Base-by-base conservation (phyloP, 2,113 vertebrate species). In the Fregata magnificens region DNA sequence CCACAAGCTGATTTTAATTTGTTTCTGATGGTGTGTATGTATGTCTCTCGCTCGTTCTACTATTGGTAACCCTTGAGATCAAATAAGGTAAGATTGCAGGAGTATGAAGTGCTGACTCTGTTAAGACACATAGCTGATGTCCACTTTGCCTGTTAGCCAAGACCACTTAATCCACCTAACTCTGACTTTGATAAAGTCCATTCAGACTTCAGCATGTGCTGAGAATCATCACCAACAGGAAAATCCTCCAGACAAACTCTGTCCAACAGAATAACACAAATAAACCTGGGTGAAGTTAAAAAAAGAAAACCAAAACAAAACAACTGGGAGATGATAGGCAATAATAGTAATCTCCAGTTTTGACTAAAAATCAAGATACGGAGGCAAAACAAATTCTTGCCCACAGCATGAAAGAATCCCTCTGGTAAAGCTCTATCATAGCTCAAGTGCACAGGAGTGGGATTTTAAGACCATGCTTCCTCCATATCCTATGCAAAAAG, bases 41-140 rank as follows among this genome's bases (percentile, higher is more conserved):
- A 1, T 3, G 8, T 13, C 16, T 24, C 32, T 29, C 1, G 0
- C 36, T 63, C 2, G 0, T 32, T 55, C 49, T 16, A n/a, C n/a
- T 36, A 24, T 6, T 16, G 34, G 63, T 55, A 50, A 62, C 1
- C 6, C 32, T 59, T 6, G 36, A 38, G 42, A 58, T 42, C 22
- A 22, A 61, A 4, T 25, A 34, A 18, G 56, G 25, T 25, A 11
- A 81, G 73, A 32, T 0, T 9, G 44, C 47, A 47, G 25, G 29
- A 81, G 7, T 10, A 8, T 4, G 12, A 24, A n/a, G 34, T 40
- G 66, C 69, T 81, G 44, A 31, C n/a, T 22, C 47, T 49, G 31
- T 16, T 44, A 22, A 20, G 56, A 31, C 56, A 15, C 9, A 9
- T 2, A 36, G 36, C 19, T 82, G 36, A 20, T 31, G 32, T 22